Evolutionary conservation across 2,888 invertebrate species (phyloP).

Genomic region (Serrognathus titanus): DNA sequence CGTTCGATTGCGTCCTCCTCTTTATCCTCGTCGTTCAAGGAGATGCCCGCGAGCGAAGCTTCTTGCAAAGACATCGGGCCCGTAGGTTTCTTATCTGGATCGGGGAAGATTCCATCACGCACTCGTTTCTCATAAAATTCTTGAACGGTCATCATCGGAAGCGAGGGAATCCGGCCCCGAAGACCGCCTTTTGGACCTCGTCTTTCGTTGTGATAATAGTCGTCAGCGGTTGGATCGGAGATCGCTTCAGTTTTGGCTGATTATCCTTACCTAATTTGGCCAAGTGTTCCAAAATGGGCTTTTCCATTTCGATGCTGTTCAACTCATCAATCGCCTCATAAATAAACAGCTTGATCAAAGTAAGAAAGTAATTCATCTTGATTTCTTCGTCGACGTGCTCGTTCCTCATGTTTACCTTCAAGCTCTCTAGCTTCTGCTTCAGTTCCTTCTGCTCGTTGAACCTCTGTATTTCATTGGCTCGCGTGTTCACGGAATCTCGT

Average conservation of each 20-base stretch:
- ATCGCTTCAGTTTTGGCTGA: slow-evolving; percentile 41
- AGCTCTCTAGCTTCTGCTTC: slow-evolving; percentile 64
- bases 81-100: slow-evolving; percentile 45
- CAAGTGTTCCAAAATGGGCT: slow-evolving; percentile 72
- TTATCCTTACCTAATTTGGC: slow-evolving; percentile 51
- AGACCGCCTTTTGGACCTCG: slow-evolving; percentile 85
- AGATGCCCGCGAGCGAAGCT: slow-evolving; percentile 41
- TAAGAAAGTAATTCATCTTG: slow-evolving; percentile 76
- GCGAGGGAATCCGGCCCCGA: slow-evolving; percentile 88
- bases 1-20: slow-evolving; percentile 64
- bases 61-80: slow-evolving; percentile 42
- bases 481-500: slow-evolving; percentile 51
- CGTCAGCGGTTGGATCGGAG: slow-evolving; percentile 56
- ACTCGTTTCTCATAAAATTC: slow-evolving; percentile 92
- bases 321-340: slow-evolving; percentile 77
- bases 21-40: slow-evolving; percentile 48
- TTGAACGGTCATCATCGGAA: slow-evolving; percentile 89
- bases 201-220: slow-evolving; percentile 89
- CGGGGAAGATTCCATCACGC: slow-evolving; percentile 66
- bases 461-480: slow-evolving; percentile 71
- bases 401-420: slow-evolving; percentile 62
- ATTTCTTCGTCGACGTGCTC: slow-evolving; percentile 70
- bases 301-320: slow-evolving; percentile 72
- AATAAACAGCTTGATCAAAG: slow-evolving; percentile 70
- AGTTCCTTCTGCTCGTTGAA: slow-evolving; percentile 72